Evolutionary conservation across 2,888 invertebrate species (phyloP).

Genomic region (Torymus auratus): DNA sequence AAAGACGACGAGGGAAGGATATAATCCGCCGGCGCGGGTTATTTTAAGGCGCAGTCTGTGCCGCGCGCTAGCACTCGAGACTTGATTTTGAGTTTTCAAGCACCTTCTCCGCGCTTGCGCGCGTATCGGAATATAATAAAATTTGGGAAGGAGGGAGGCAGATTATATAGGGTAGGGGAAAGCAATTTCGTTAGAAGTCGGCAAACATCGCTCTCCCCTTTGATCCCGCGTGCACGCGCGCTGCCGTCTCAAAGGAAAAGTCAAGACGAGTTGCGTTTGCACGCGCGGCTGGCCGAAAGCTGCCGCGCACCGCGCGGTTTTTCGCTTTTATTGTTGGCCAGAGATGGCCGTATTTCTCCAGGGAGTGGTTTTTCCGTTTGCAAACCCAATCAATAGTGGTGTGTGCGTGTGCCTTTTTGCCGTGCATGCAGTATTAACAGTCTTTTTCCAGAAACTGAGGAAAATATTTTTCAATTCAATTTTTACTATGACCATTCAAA

Average conservation of each 20-base stretch:
- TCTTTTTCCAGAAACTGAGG: too few relatives aligned
- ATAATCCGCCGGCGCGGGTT: slow-evolving; percentile 6
- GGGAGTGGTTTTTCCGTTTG: not conserved
- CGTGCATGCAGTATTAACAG: too few relatives aligned
- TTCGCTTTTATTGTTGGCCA: slow-evolving; percentile 17
- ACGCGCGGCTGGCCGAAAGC: not conserved
- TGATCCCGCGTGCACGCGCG: slow-evolving; percentile 34
- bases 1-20: slow-evolving; percentile 10
- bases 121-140: slow-evolving; percentile 45
- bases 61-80: not conserved
- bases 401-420: too few relatives aligned
- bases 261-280: slow-evolving; percentile 37
- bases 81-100: slow-evolving; percentile 46
- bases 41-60: slow-evolving; percentile 32
- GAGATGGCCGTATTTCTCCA: not conserved
- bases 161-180: not conserved
- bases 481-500: too few relatives aligned
- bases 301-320: not conserved
- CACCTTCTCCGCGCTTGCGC: slow-evolving; percentile 18
- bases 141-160: slow-evolving; percentile 4
- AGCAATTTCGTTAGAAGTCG: slow-evolving; percentile 54
- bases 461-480: too few relatives aligned
- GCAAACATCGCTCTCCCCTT: slow-evolving; percentile 42
- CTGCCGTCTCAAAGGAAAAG: slow-evolving; percentile 41
- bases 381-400: not conserved